Evolutionary conservation across 1,140 invertebrate genomes (phyloP).

Genomic region (Phymastichus coffea): DNA sequence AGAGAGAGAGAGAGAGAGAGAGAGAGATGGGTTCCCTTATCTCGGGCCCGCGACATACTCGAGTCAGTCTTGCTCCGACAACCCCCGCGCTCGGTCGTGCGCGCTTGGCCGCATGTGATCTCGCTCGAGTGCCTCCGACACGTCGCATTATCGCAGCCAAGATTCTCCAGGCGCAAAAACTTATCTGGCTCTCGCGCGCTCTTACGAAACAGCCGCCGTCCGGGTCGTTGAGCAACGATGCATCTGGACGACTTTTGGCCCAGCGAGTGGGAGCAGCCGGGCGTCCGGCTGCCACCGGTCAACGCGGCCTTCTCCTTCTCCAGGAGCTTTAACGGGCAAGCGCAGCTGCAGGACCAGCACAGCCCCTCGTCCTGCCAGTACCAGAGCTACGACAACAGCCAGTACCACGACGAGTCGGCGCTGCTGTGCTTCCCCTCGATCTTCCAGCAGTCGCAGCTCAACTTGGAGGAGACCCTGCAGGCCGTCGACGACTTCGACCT

Average conservation of each 20-base stretch:
- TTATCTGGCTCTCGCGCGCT: no score
- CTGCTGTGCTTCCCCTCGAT: not conserved
- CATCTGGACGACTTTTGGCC: slow-evolving; percentile 18
- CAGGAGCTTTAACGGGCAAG: slow-evolving; percentile 33
- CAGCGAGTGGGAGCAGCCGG: not conserved
- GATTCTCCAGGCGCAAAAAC: no score
- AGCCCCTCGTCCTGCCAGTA: not conserved
- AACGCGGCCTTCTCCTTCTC: slow-evolving; percentile 50
- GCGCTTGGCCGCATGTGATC: no score
- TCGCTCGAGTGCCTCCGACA: no score
- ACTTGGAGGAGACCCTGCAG: slow-evolving; percentile 33
- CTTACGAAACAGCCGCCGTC: no score
- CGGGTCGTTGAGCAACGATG: slow-evolving; percentile 6
- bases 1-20: no score
- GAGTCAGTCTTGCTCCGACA: no score
- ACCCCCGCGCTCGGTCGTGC: no score
- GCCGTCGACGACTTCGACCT: slow-evolving; percentile 49
- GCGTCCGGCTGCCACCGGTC: slow-evolving; percentile 41
- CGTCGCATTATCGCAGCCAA: no score
- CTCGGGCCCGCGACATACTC: no score
- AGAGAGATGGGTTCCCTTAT: no score
- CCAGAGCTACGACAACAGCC: not conserved
- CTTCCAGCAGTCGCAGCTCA: slow-evolving; percentile 24
- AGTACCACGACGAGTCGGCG: not conserved
- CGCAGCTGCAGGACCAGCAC: not conserved